phyloP scores from a whole-genome alignment of 2,113 vertebrate species.

The Galemys pyrenaicus region DNA sequence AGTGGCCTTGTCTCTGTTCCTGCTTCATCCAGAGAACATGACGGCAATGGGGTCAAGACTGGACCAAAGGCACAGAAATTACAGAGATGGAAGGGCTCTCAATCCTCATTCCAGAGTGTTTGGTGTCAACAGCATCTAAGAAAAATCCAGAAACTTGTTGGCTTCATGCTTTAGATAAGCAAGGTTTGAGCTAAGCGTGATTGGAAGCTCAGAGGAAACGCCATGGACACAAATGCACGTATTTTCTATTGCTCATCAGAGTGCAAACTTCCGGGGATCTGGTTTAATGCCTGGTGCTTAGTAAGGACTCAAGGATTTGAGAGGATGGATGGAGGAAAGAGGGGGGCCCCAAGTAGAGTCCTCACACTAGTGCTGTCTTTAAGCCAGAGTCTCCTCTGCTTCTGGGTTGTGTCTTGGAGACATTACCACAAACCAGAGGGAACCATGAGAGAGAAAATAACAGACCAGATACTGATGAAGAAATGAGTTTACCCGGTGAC shows the following conservation, averaged over 20 bases:
- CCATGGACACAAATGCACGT: accelerated
- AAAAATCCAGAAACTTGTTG: neutral
- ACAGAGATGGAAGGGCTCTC: neutral
- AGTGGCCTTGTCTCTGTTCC: neutral
- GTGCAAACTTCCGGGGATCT: no score
- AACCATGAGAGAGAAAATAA: neutral
- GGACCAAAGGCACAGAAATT: neutral
- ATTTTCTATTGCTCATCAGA: neutral
- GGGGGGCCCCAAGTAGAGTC: neutral
- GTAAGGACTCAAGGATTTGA: neutral
- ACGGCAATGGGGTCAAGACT: neutral
- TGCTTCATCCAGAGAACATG: neutral
- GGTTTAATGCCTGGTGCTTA: accelerated
- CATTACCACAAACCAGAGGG: neutral
- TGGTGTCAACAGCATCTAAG: accelerated
- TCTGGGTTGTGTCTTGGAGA: no score
- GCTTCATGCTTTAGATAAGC: accelerated
- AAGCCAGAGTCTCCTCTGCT: neutral
- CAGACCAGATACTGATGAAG: neutral
- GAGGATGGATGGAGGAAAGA: no score
- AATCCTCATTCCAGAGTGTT: accelerated
- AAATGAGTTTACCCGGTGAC: no score
- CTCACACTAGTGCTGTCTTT: accelerated
- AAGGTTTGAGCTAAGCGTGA: neutral
- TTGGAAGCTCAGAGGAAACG: neutral